Evolutionary conservation across 2,888 invertebrate genomes (phyloP), one percentile per base, ranked within the genome.

Genomic region (Gastracanthus pulcherrimus): DNA sequence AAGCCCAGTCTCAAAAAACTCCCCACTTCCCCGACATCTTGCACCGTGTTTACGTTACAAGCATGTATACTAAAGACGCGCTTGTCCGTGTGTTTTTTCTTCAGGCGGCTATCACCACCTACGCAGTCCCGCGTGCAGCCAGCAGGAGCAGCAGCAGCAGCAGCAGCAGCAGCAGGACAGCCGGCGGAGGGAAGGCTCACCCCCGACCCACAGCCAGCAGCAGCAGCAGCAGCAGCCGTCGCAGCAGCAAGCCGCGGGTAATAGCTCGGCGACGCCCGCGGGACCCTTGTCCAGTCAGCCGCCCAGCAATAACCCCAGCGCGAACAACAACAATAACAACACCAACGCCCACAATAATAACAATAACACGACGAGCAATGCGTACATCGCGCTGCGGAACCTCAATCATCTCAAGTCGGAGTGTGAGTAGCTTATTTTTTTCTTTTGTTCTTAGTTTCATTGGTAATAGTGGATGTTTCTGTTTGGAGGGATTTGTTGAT

Each of bases 61-160:
- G 3, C 9, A n/a, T 19, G 2, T 5, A 19, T 45, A 55, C 23
- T 23, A 11, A 55, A 2, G 19, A 13, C 11, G 29, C 26, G 16
- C 4, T 26, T 55, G 26, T 11, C 0, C 4, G 13, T 31, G n/a
- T 76, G 31, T 64, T 71, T 60, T 60, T 81, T 85, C 82, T 90
- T 0, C 90, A 93, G 93, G 93, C 85, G 93, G 93, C 82, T 93
- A 93, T 89, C 93, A 93, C 85, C 93, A 93, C 86, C 88, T 93
- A 85, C 92, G 93, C 87, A 93, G 93, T 90, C 93, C 93, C 69
- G 92, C 92, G 69, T 93, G 77, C 71, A 58, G 26, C 41, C 75
- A 77, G 34, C 92, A 89, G 82, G 90, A 89, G 70, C 84, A 85
- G 60, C 90, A 90, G 85, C 76, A 76, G 31, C 88, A 89, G 70